Percentiles rank a stretch among this genome's conserved stretches.
Conservation (phyloP, 2,888 invertebrate species). For the Tenthredo livida region DNA sequence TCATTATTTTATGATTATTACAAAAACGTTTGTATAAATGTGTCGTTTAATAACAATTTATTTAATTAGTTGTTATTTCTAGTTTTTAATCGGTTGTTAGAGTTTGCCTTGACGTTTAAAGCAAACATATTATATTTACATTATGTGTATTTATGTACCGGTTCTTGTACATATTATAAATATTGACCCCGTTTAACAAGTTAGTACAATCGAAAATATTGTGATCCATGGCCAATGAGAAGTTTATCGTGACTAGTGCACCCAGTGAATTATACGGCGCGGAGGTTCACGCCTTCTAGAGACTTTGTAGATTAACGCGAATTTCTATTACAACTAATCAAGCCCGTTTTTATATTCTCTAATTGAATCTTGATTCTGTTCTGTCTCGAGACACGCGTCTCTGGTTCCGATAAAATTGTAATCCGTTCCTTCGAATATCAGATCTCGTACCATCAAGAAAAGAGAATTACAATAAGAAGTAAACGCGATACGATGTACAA, state of each 20-base stretch:
- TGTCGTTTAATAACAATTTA: constrained; percentile 69
- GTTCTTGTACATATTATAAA: constrained; percentile 71
- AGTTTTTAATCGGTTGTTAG: constrained; percentile 34
- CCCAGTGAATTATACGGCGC: constrained; percentile 11
- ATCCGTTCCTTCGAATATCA: background rate
- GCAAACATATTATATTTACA: constrained; percentile 58
- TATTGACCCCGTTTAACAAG: constrained; percentile 61
- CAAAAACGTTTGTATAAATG: constrained; percentile 68
- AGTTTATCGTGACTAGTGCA: constrained; percentile 17
- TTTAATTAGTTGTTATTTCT: constrained; percentile 63
- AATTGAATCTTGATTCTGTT: background rate
- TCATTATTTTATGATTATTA: constrained; percentile 65
- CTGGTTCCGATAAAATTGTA: background rate
- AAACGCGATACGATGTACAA: constrained; percentile 36
- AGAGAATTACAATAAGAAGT: background rate
- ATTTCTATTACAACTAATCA: background rate
- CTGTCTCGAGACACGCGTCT: background rate
- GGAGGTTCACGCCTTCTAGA: constrained; percentile 5
- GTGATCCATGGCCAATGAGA: constrained; percentile 61
- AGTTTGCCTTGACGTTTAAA: constrained; percentile 53
- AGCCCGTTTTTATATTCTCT: background rate
- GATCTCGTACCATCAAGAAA: background rate
- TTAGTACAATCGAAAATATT: constrained; percentile 61
- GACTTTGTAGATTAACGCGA: background rate
- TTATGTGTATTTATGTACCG: constrained; percentile 58